Evolutionary conservation across 2,797 vertebrate genomes (phyloP).

Genomic region (Lacerta viridis): DNA sequence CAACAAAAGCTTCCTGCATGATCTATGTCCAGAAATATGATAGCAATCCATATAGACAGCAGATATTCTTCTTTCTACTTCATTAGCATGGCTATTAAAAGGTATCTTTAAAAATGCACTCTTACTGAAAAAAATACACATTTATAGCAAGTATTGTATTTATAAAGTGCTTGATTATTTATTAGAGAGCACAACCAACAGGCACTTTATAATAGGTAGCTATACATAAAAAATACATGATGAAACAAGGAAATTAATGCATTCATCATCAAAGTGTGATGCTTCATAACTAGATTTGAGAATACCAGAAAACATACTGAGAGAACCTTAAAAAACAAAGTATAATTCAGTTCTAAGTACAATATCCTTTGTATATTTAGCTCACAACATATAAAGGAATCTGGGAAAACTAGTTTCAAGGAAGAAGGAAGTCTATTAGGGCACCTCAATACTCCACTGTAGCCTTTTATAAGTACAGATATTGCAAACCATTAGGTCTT

Average conservation of each 20-base stretch:
- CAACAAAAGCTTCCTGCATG: not conserved
- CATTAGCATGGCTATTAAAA: not conserved
- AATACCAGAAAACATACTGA: not conserved
- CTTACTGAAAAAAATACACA: not conserved
- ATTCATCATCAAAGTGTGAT: not conserved
- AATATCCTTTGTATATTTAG: not conserved
- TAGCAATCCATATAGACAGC: not conserved
- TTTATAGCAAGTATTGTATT: not conserved
- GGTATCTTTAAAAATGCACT: not conserved
- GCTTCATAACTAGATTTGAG: not conserved
- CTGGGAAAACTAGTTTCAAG: not conserved
- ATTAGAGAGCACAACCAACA: not conserved
- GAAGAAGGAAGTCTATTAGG: not conserved
- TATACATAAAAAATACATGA: not conserved
- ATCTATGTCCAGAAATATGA: not conserved
- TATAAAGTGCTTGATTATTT: not conserved
- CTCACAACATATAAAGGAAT: not conserved
- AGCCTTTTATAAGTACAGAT: not conserved
- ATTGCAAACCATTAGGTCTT: not conserved
- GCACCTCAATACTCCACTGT: not conserved
- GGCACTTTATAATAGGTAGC: not conserved
- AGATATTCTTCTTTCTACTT: not conserved
- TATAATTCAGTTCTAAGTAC: not conserved
- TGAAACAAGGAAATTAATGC: not conserved
- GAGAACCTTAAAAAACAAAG: too few relatives aligned